Evolutionary conservation across 2,888 invertebrate species (phyloP), one percentile per base, ranked within the genome.

Genomic region (Capitulum mitella): DNA sequence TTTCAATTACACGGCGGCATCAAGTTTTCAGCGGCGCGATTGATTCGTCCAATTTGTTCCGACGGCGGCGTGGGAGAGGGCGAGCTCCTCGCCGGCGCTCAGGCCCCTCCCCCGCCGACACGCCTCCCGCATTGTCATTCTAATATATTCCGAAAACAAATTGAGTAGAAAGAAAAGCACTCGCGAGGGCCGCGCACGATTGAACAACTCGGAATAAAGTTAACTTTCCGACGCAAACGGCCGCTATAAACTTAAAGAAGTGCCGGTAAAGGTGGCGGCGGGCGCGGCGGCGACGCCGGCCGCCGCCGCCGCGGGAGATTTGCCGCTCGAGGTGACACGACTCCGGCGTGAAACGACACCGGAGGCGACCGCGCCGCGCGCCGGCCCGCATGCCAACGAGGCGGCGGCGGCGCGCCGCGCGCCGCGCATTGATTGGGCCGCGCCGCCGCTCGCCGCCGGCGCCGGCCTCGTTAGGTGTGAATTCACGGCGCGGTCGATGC

Each of bases 91-190:
- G 32, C 16, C 58, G 58, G 37, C 37, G 70, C 5, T n/a, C 70
- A 32, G 70, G 70, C 70, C 34, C 64, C 58, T 58, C 58, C 64
- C 64, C 64, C 34, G 64, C 64, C 32, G 64, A 3, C 64, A 19
- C 64, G 64, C 70, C 70, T 22, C 70, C 70, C 37, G 6, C 70
- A 70, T 70, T 70, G 70, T 70, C 70, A 70, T 70, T 70, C 70
- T 70, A 70, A 70, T 70, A 70, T 70, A 70, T 70, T 70, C 70
- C 37, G 37, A 8, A 70, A 70, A 37, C 37, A 70, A 70, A 70
- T 70, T 70, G 70, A 70, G 70, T 70, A 37, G 70, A 61, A 70
- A 70, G 70, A 70, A 70, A 70, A 70, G 70, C 70, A 70, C 70
- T 70, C 70, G 70, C 26, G 70, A 40, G 70, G 70, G 29, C 64